phyloP scores from a whole-genome alignment of 2,888 invertebrate genomes.

The Lepeophtheirus nordmannii region DNA sequence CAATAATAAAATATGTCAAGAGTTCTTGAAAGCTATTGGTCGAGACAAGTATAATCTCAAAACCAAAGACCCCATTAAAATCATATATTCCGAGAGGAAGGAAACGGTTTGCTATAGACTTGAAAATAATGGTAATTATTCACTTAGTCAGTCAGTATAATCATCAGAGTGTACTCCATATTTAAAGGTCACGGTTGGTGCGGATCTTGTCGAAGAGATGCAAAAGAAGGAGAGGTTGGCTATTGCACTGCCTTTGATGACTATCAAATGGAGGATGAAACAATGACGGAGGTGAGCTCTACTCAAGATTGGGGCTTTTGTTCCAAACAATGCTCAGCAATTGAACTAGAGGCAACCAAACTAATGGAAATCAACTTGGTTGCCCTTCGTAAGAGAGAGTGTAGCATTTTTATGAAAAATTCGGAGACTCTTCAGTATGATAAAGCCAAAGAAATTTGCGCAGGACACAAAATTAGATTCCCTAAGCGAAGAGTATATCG shows the following conservation, averaged over 20 bases:
- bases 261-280: neutral
- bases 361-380: neutral
- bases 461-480: neutral
- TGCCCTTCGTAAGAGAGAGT: neutral
- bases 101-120: neutral
- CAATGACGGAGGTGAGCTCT: neutral
- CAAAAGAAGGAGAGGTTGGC: slow-evolving; percentile 1
- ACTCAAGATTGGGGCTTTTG: slow-evolving; percentile 19
- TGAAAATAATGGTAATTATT: neutral
- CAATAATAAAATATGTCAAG: slow-evolving; percentile 6
- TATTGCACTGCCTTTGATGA: slow-evolving; percentile 3
- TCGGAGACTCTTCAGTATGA: neutral
- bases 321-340: slow-evolving; percentile 11
- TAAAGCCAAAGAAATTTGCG: neutral
- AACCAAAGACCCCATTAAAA: neutral
- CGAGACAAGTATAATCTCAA: neutral
- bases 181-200: slow-evolving; percentile 11
- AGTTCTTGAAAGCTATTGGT: slow-evolving; percentile 12
- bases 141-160: too few relatives aligned
- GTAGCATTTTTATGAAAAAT: neutral
- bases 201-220: neutral
- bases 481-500: neutral
- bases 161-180: neutral
- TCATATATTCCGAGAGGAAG: neutral
- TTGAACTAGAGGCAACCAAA: neutral